Conservation (phyloP, 2,888 invertebrate species). For the Anoplius nigerrimus region DNA sequence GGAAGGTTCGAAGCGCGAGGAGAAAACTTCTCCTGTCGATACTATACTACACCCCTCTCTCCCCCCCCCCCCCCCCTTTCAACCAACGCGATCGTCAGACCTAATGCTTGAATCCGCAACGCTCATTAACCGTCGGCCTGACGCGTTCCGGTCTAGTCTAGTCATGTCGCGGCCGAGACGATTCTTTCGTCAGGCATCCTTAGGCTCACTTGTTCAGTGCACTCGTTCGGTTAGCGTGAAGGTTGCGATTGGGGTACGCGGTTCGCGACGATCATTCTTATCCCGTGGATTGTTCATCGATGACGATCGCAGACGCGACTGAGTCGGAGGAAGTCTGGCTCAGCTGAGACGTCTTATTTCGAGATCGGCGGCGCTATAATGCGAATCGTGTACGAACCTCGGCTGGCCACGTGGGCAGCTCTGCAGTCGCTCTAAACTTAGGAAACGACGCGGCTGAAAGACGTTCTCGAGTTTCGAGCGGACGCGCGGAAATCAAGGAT, state of each 20-base stretch:
- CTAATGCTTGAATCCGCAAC: too few species aligned
- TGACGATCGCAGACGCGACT: too few species aligned
- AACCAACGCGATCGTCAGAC: too few species aligned
- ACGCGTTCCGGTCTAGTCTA: too few species aligned
- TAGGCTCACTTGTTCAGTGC: neutral
- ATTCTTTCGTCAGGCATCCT: too few species aligned
- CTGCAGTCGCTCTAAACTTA: conserved; percentile 34
- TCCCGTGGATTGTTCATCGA: too few species aligned
- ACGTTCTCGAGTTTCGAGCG: conserved; percentile 12
- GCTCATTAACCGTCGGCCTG: too few species aligned
- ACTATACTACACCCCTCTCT: neutral
- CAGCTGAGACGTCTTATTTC: conserved; percentile 15
- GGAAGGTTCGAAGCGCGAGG: too few species aligned
- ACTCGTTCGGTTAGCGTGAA: neutral
- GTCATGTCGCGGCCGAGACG: too few species aligned
- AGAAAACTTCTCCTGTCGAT: neutral
- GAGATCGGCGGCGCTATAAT: conserved; percentile 8
- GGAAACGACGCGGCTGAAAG: conserved; percentile 21
- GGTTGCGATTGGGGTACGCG: neutral
- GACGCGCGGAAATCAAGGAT: neutral
- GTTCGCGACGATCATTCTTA: neutral
- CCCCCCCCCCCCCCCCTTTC: too few species aligned
- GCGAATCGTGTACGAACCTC: conserved; percentile 21
- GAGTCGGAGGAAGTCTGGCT: too few species aligned
- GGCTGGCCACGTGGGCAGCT: conserved; percentile 28